Base-by-base conservation (phyloP, 2,113 vertebrate species). In the Burhinus bistriatus region DNA sequence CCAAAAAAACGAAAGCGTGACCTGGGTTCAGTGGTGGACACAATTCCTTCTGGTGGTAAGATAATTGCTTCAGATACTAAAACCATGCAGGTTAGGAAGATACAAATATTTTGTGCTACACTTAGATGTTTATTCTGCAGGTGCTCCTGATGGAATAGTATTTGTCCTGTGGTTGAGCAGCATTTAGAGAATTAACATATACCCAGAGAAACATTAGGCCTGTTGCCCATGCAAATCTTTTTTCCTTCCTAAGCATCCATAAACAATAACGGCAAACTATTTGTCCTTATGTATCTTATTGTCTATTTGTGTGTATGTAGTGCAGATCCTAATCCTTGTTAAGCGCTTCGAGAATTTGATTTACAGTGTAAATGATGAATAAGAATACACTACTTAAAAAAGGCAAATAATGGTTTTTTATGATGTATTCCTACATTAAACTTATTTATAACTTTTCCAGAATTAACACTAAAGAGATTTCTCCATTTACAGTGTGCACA, bases 1-100 rank as follows among this genome's bases (percentile, higher is more conserved):
- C 99, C 99, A 20, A 99, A 99, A 95, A 99, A 99, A 83, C 98
- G 98, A 79, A 99, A 99, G 91, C 97, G 99, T 87, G 99, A 99
- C 62, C 97, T 98, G 44, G 98, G 98, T 62, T 98, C 98, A 1
- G 94, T 98, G 25, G 98, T 98, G 95, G 99, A 99, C 96, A 99
- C 98, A 1, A 99, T 99, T 95, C 99, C 99, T 70, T 99, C 99
- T 38, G 99, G 99, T 93, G 99, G 99, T 99, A 98, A 98, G 69
- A 14, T 15, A 36, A 42, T 4, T 9, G n/a, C 17, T 52, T 68
- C 32, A 5, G 36, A 73, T 22, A 29, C 47, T 64, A 38, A 44
- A 89, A 12, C 20, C 8, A 1, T 55, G 26, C 30, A 66, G 40
- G 16, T 30, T 58, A 17, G 17, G 40, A 57, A 38, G 40, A 73